Percentiles rank a stretch among this genome's conserved stretches.
These are phyloP conservation scores for Megaceryle alcyon DNA, from an alignment of 2,797 vertebrate species.

Conservation along the genomic window DNA sequence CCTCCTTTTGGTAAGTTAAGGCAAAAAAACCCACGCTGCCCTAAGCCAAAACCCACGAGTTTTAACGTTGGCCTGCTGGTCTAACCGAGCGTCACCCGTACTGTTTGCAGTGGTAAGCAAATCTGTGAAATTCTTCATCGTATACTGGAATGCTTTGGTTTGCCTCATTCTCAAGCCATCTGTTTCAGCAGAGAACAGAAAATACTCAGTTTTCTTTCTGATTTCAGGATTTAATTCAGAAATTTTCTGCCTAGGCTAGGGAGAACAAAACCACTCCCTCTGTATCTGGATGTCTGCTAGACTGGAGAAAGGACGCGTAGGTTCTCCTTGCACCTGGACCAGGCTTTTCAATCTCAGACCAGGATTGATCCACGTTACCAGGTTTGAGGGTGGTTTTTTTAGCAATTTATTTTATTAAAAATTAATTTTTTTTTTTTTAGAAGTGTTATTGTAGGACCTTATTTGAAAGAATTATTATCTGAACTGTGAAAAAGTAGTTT, in stretches of 20 bases:
- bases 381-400: neutral
- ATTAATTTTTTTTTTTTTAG: neutral
- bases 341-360: neutral
- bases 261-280: neutral
- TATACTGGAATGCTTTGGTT: neutral
- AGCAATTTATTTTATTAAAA: neutral
- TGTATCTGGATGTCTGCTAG: neutral
- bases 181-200: neutral
- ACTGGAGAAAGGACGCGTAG: neutral
- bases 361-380: neutral
- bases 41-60: neutral
- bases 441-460: neutral
- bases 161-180: neutral
- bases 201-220: neutral
- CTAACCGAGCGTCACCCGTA: rapidly evolving
- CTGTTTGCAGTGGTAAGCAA: neutral
- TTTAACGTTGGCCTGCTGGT: neutral
- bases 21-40: neutral
- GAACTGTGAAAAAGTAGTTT: neutral
- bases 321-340: neutral
- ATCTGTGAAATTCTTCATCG: neutral
- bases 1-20: neutral
- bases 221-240: neutral
- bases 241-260: neutral
- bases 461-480: neutral